Conservation (phyloP, 2,797 vertebrate species). For the Tachyglossus aculeatus region DNA sequence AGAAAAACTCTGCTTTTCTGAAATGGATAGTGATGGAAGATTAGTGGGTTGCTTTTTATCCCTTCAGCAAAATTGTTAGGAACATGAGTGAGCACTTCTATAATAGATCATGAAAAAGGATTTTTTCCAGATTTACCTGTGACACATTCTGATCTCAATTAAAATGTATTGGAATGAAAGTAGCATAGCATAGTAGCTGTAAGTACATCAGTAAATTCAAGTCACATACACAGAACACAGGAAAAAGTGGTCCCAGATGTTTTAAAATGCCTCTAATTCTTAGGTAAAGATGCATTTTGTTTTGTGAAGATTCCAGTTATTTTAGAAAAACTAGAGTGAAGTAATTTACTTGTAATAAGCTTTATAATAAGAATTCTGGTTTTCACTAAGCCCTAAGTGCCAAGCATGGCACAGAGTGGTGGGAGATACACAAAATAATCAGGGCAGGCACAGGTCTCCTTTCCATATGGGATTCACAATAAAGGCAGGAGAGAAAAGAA, state of each 20-base stretch:
- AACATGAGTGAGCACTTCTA: slow-evolving; percentile 22
- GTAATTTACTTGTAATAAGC: no score
- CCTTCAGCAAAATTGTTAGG: background rate
- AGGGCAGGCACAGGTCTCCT: no score
- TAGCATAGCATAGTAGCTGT: background rate
- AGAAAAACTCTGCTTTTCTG: slow-evolving; percentile 1
- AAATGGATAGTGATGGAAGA: background rate
- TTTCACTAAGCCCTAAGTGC: no score
- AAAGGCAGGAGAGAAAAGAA: no score
- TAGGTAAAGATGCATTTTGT: background rate
- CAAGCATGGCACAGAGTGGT: no score
- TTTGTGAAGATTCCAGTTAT: background rate
- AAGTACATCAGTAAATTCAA: background rate
- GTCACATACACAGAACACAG: background rate
- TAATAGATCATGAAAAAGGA: background rate
- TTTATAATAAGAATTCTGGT: no score
- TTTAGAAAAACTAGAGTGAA: no score
- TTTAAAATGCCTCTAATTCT: background rate
- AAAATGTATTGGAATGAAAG: slow-evolving; percentile 6
- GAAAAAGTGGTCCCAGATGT: background rate
- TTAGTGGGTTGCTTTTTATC: background rate
- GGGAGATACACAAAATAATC: no score
- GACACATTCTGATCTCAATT: background rate
- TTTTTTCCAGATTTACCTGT: background rate
- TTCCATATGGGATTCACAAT: no score